Percentiles rank a stretch among this genome's conserved stretches.
Evolutionary conservation across 2,888 invertebrate species (phyloP).

Genomic region (Rhimphoctona megacephalus): DNA sequence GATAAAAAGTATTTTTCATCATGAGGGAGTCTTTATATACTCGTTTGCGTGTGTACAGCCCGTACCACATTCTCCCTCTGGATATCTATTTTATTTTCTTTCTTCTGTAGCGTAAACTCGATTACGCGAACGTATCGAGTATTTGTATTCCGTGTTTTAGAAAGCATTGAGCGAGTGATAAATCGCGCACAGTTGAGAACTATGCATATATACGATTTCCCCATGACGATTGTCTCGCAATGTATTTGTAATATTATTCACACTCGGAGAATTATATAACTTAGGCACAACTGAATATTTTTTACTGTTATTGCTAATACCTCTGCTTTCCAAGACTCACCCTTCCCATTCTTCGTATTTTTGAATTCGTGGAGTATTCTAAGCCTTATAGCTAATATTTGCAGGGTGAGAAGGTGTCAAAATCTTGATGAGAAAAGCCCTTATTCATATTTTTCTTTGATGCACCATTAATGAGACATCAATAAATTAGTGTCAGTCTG

Average conservation of each 20-base stretch:
- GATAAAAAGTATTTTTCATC: slow-evolving; percentile 22
- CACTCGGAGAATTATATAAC: slow-evolving; percentile 9
- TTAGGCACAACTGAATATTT: slow-evolving; percentile 25
- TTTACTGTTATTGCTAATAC: neutral
- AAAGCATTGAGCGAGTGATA: slow-evolving; percentile 3
- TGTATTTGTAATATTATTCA: slow-evolving; percentile 43
- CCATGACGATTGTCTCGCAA: slow-evolving; percentile 6
- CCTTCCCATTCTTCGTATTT: neutral
- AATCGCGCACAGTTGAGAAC: neutral
- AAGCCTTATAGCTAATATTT: neutral
- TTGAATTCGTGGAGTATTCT: neutral
- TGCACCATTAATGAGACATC: neutral
- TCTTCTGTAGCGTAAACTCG: slow-evolving; percentile 7
- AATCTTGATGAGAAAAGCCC: neutral
- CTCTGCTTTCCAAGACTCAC: neutral
- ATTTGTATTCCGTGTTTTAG: slow-evolving; percentile 3
- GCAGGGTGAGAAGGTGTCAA: neutral
- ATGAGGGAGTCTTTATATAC: neutral
- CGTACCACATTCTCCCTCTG: slow-evolving; percentile 4
- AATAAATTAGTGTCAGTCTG: neutral
- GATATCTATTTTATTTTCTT: slow-evolving; percentile 6
- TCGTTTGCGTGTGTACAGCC: neutral
- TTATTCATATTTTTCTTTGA: neutral
- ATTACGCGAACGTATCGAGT: slow-evolving; percentile 4
- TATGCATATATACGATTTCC: neutral